Evolutionary conservation across 1,140 invertebrate genomes (phyloP), one percentile per base, ranked within the genome.

Genomic region (Magallana angulata): DNA sequence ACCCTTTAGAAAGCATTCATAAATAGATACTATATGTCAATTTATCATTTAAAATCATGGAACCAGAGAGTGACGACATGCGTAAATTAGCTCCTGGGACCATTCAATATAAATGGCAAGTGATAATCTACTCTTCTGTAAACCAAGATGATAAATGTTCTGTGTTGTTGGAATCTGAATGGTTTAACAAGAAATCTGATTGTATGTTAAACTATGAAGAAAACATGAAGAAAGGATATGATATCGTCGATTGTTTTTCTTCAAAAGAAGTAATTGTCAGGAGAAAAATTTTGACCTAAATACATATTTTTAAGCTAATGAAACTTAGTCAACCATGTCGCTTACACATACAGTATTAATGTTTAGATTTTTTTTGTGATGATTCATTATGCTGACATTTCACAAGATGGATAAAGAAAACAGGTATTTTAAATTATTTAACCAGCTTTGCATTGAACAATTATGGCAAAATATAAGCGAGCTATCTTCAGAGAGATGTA

Each of bases 401-500:
- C 60, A 16, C 14, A 62, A 12, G 60, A 62, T 62, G 60, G 60
- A 62, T 62, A n/a, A 62, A 62, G 60, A 62, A 62, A 62, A 62
- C 9, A 62, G 14, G n/a, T 62, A 62, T 62, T 16, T 62, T 62
- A 62, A 62, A 62, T 62, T 62, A 62, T 62, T 14, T 62, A 8
- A 62, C 60, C 1, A 62, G 14, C 9, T 12, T 12, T 82, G 80
- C 16, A 7, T 57, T 56, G 36, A 56, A 14, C 9, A 5, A 56
- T 18, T 82, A 3, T 57, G 12, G 57, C 2, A 82, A 57, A n/a
- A n/a, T 57, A 16, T 57, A 16, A 9, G 5, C 16, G 81, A 30
- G 68, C 76, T 58, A 82, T 14, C n/a, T 16, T 62, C 60, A 48
- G 76, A 84, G 56, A 68, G 57, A 60, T 88, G 84, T 64, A 68